Conservation (phyloP, 2,888 invertebrate genomes). For the Lasioglossum villosulum region DNA sequence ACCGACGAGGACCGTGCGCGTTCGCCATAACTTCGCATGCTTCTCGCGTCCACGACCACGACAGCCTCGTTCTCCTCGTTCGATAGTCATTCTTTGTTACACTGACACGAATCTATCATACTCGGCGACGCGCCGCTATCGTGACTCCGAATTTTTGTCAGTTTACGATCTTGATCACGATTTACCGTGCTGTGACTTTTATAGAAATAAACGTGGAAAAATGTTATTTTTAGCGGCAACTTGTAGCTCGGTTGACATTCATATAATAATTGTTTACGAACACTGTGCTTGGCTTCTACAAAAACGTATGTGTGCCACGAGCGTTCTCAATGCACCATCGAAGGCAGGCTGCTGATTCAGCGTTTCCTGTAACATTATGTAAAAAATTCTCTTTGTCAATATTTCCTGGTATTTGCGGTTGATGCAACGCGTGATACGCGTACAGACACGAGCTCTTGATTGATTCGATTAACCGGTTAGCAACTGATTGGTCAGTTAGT, state of each 20-base stretch:
- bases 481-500: constrained; percentile 12
- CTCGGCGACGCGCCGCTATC: background rate
- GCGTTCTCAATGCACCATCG: background rate
- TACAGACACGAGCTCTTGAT: background rate
- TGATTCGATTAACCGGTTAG: background rate
- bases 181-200: background rate
- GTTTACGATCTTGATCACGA: background rate
- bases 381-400: background rate
- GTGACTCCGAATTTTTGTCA: background rate
- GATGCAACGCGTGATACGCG: background rate
- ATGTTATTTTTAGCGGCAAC: background rate
- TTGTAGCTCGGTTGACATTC: background rate
- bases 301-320: background rate
- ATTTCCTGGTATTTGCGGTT: background rate
- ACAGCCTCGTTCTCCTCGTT: background rate
- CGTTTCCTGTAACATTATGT: background rate
- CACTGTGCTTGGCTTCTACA: background rate
- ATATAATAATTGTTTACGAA: background rate
- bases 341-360: background rate
- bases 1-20: background rate
- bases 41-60: background rate
- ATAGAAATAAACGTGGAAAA: background rate
- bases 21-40: constrained; percentile 7
- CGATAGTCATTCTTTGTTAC: constrained; percentile 3
- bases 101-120: background rate